Evolutionary conservation across 2,797 vertebrate genomes (phyloP), one percentile per base, ranked within the genome.

Genomic region (Lepus oiostolus): DNA sequence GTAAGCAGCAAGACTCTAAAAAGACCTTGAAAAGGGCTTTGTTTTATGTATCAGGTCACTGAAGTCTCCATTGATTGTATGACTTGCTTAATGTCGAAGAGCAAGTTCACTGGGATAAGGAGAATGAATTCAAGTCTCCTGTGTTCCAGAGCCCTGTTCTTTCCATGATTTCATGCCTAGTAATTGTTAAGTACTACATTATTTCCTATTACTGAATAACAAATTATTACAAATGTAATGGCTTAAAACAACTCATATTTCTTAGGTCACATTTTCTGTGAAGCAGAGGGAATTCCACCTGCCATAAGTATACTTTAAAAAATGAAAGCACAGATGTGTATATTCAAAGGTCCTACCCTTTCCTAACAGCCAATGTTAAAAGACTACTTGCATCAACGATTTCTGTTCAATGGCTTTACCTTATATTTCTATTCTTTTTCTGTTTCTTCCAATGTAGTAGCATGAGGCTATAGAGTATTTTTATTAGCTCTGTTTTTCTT

Each of bases 351-450:
- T 19, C 32, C 17, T 38, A 22, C 58, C 19, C 21, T 70, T 75
- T 74, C 50, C 35, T 54, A 30, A 42, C 11, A 65, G 77, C 63
- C 35, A 79, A 38, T 52, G 35, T 22, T 47, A 35, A 80, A 88
- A 54, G 24, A 30, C 4, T 17, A 85, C 9, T 1, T 47, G 12
- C 2, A 77, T 12, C 30, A 13, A 22, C 1, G 0, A 9, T 52
- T 92, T 92, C 82, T 75, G 2, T 30, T 82, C n/a, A 75, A 4
- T 70, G 10, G 3, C 28, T 47, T 5, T 0, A 52, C 6, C 54
- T 85, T 77, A 50, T 26, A 52, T 77, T 94, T 77, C 87, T 22
- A 7, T n/a, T 91, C 21, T 35, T 85, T 93, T 85, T 65, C 65
- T 38, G 16, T 85, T 81, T 82, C 8, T 75, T 83, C 86, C 54